Evolutionary conservation across 2,797 vertebrate species (phyloP), one percentile per base, ranked within the genome.

Genomic region (Argya squamiceps): DNA sequence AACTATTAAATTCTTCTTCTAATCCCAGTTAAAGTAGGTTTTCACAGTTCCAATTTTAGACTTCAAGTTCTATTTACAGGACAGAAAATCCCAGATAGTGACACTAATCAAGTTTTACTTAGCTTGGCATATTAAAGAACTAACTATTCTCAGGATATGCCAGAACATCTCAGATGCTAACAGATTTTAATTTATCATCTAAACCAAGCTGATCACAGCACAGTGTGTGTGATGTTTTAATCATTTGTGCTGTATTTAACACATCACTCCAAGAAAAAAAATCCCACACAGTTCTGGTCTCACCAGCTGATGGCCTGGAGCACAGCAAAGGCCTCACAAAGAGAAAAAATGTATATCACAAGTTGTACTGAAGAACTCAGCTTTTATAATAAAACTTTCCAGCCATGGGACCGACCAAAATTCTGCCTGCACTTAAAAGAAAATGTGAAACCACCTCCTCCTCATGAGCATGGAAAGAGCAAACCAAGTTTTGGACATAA

Each of bases 61-160:
- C 69, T 92, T 80, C 73, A 81, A 92, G 86, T 83, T 75, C 93
- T 94, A 93, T 94, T 95, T 95, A 89, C 80, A 90, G 91, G 84
- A 53, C 63, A 92, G 90, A 94, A 94, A 92, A 88, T 55, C 89
- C 90, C 78, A 96, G 95, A 82, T 76, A 95, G 92, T 43, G 88
- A 87, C 82, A 92, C 97, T 92, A 96, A 96, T 91, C 91, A 94
- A 92, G 74, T 95, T 96, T 91, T 96, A 95, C 84, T 87, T 84
- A 80, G 88, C 91, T 74, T 95, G 74, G 88, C 90, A 95, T 76
- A 87, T 84, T 86, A 91, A 78, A 93, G 79, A 74, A 69, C 81
- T 74, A 88, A 81, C 86, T 92, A 37, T 53, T 85, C 91, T 92
- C 82, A 47, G 65, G 91, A 78, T 93, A 84, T 64, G 70, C 68